Conservation (phyloP, 64 coral and sea anemone genomes). For the Stichodactyla helianthus region DNA sequence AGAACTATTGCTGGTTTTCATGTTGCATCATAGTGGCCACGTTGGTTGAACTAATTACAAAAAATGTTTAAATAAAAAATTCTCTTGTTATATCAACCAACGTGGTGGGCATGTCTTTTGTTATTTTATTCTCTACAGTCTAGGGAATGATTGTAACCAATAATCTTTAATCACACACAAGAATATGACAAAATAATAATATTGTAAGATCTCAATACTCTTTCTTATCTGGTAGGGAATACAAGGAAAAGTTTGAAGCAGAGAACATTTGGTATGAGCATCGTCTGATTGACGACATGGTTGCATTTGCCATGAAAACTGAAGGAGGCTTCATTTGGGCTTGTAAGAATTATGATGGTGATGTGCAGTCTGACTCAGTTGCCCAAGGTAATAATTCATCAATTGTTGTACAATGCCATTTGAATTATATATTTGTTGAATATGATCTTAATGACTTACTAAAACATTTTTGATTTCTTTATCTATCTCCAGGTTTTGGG, state of each 20-base stretch:
- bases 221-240: constrained; percentile 46
- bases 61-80: too few species aligned
- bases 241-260: constrained; percentile 82
- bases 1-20: neutral
- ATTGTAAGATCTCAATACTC: neutral
- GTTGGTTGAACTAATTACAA: too few species aligned
- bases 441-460: too few species aligned
- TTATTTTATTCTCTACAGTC: too few species aligned
- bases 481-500: constrained; percentile 56
- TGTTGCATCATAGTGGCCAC: too few species aligned
- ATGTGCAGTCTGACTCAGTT: constrained; percentile 98
- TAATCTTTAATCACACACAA: too few species aligned
- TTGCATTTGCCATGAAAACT: constrained; percentile 91
- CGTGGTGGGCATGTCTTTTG: too few species aligned
- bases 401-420: neutral
- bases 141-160: too few species aligned
- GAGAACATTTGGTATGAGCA: constrained; percentile 96
- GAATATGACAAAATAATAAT: too few species aligned
- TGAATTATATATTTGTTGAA: too few species aligned
- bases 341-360: constrained; percentile 99
- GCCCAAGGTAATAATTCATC: constrained; percentile 70
- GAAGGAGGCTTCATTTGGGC: constrained; percentile 99
- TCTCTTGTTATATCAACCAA: too few species aligned
- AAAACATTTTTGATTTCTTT: too few species aligned
- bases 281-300: constrained; percentile 98